Conservation (phyloP, 35 echinoderm and acorn worm species). For the Hemicentrotus pulcherrimus region DNA sequence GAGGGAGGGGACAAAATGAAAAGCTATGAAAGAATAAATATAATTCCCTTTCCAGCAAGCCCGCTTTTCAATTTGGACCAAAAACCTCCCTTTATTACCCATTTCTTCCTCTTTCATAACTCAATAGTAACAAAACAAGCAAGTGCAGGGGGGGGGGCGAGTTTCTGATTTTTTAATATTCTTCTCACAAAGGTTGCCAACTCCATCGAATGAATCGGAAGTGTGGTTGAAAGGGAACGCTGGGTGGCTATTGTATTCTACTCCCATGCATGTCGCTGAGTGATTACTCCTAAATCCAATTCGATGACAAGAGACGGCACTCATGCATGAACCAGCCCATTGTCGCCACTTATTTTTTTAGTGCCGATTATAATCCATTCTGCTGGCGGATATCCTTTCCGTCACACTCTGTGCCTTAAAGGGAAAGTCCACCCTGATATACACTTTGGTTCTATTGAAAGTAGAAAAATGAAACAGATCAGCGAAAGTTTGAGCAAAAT, state of each 20-base stretch:
- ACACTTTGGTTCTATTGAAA: no score
- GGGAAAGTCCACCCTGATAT: neutral
- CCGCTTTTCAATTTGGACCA: neutral
- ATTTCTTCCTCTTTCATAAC: conserved; percentile 25
- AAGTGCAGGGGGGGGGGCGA: neutral
- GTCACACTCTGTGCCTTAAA: conserved; percentile 49
- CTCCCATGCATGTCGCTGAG: neutral
- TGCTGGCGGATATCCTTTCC: conserved; percentile 39
- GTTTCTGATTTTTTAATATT: neutral
- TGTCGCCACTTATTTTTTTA: conserved; percentile 26
- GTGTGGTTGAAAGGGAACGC: conserved; percentile 21
- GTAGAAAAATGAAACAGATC: no score
- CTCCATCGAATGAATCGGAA: conserved; percentile 23
- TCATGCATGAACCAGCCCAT: conserved; percentile 48
- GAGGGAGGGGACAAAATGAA: neutral
- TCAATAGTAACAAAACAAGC: conserved; percentile 39
- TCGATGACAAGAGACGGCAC: conserved; percentile 19
- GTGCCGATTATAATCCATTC: conserved; percentile 25
- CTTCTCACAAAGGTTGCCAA: neutral
- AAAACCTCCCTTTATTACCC: conserved; percentile 19
- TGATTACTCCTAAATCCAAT: conserved; percentile 53
- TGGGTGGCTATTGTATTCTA: conserved; percentile 30
- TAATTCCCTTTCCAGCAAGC: neutral
- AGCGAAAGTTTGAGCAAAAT: no score
- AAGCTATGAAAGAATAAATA: neutral